Evolutionary conservation across 2,888 invertebrate species (phyloP), one percentile per base, ranked within the genome.

Genomic region (Trilocha varians): DNA sequence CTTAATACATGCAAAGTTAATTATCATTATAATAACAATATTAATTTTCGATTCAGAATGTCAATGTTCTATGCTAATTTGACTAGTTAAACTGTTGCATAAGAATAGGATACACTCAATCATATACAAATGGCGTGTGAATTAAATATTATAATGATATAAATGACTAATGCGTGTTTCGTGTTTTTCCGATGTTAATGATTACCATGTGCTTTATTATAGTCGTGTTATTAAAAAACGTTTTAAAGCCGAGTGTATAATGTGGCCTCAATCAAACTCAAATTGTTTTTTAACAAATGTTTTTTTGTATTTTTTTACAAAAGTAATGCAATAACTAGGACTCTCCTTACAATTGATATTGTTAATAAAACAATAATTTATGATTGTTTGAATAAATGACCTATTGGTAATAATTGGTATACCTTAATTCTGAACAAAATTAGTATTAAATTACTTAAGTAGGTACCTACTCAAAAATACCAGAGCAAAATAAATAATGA

Each of bases 201-300:
- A 65, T 62, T 57, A 55, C 65, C 76, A 76, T 67, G 64, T 75
- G 76, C 58, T 59, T 55, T 51, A 52, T 57, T 57, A 57, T 48
- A 53, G 47, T 56, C 48, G 52, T 58, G 57, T 57, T 64, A 65
- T 60, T 60, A 62, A 56, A 69, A 68, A 68, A 65, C 53, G 47
- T 52, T 52, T 38, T 41, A 53, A 51, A 49, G 51, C 47, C 52
- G 53, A 51, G 55, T 53, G 44, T 50, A 50, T 45, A 45, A 41
- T 70, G 63, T 65, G 63, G 68, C 65, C 66, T 66, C 57, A 71
- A 71, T 78, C 71, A 69, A 53, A n/a, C n/a, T n/a, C n/a, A n/a
- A n/a, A n/a, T n/a, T n/a, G n/a, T n/a, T n/a, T n/a, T n/a, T n/a
- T n/a, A n/a, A n/a, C n/a, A n/a, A n/a, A n/a, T n/a, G n/a, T n/a